A percentile compares a stretch with the other conserved stretches of the same genome.
phyloP scores from a whole-genome alignment of 2,888 invertebrate genomes.

The Epinotia demarniana region DNA sequence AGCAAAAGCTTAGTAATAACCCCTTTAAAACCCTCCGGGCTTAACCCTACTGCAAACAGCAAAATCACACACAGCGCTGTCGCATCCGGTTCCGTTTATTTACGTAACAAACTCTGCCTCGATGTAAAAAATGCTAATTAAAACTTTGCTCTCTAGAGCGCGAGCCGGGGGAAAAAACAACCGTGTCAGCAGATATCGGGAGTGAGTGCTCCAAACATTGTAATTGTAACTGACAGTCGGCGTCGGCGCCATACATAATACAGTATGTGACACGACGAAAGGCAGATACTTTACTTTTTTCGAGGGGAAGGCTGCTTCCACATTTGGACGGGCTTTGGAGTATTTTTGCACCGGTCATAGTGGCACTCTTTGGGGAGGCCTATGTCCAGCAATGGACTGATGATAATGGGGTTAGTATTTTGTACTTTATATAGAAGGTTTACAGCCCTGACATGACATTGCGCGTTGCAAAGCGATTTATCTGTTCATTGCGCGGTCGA shows the following conservation, averaged over 20 bases:
- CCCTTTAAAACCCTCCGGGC: background rate
- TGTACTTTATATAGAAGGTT: too few species aligned
- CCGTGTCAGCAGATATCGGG: background rate
- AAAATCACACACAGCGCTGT: background rate
- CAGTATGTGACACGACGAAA: background rate
- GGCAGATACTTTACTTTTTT: too few species aligned
- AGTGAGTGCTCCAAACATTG: background rate
- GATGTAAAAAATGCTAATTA: conserved; percentile 36
- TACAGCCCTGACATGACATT: too few species aligned
- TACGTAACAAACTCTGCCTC: conserved; percentile 10
- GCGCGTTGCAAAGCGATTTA: too few species aligned
- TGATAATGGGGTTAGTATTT: too few species aligned
- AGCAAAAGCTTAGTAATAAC: background rate
- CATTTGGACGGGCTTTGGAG: too few species aligned
- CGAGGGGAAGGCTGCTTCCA: too few species aligned
- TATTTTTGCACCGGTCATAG: too few species aligned
- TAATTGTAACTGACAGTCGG: conserved; percentile 2
- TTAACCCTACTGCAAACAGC: background rate
- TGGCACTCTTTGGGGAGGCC: too few species aligned
- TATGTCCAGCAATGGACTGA: too few species aligned
- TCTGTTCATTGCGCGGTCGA: too few species aligned
- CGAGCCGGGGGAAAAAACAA: conserved; percentile 10
- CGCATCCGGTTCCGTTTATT: conserved; percentile 8
- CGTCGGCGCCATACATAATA: background rate
- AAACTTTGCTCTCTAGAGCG: conserved; percentile 30